Percentiles rank a stretch among this genome's conserved stretches.
phyloP scores from a whole-genome alignment of 2,797 vertebrate species.

The Labroides dimidiatus region DNA sequence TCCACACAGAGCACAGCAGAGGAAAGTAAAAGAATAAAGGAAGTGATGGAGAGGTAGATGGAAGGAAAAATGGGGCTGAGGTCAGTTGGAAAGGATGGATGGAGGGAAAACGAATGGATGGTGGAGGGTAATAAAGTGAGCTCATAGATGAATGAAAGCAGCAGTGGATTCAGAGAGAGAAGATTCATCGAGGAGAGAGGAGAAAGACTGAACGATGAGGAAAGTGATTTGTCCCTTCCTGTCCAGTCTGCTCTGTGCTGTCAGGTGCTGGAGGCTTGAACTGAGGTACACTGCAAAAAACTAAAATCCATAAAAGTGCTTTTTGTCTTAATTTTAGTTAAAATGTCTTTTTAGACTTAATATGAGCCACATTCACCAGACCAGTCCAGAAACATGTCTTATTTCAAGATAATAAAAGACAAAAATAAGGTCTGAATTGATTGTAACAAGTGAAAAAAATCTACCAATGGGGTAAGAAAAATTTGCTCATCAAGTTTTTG shows the following conservation, averaged over 20 bases:
- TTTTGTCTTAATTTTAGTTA: no score
- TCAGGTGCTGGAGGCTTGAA: slow-evolving; percentile 23
- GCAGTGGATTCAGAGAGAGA: slow-evolving; percentile 65
- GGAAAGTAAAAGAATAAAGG: slow-evolving; percentile 21
- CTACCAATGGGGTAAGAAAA: no score
- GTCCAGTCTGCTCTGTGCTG: slow-evolving; percentile 32
- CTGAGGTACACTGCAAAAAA: slow-evolving; percentile 26
- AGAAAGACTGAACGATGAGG: slow-evolving; percentile 61
- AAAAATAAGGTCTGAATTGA: no score
- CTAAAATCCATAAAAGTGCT: no score
- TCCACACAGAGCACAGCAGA: slow-evolving; percentile 5
- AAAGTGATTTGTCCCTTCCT: slow-evolving; percentile 54
- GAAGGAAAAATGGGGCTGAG: slow-evolving; percentile 46
- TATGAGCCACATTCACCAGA: no score
- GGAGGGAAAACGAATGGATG: slow-evolving; percentile 29
- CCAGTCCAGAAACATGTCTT: no score
- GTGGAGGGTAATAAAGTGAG: slow-evolving; percentile 73
- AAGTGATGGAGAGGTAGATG: slow-evolving; percentile 31
- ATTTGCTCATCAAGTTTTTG: no score
- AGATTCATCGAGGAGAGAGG: slow-evolving; percentile 59
- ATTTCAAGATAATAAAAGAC: no score
- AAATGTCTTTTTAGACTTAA: no score
- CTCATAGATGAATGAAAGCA: slow-evolving; percentile 68
- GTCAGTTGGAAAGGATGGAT: slow-evolving; percentile 62
- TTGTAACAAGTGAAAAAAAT: no score